phyloP scores from a whole-genome alignment of 2,113 vertebrate genomes.

The Istiophorus platypterus region DNA sequence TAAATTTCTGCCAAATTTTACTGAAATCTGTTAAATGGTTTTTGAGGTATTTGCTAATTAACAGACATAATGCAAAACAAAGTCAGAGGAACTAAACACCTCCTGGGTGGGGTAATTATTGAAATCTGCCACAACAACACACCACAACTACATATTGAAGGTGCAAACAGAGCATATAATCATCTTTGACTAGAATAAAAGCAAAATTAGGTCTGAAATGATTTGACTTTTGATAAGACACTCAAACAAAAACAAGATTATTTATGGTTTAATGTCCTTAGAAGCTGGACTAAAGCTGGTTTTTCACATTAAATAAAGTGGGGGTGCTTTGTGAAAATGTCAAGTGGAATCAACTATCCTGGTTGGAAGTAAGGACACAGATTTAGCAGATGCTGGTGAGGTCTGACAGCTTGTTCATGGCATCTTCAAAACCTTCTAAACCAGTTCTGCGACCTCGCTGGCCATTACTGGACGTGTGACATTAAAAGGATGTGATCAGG shows the following conservation, averaged over 20 bases:
- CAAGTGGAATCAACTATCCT: slow-evolving; percentile 37
- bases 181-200: slow-evolving; percentile 16
- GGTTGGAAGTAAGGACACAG: slow-evolving; percentile 20
- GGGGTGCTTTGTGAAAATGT: slow-evolving; percentile 14
- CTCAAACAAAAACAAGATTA: slow-evolving; percentile 14
- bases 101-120: slow-evolving; percentile 36
- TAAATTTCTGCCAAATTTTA: slow-evolving; percentile 19
- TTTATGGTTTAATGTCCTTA: slow-evolving; percentile 18
- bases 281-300: slow-evolving; percentile 13
- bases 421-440: slow-evolving; percentile 53
- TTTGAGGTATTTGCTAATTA: slow-evolving; percentile 35
- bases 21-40: slow-evolving; percentile 24
- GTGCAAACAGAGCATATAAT: slow-evolving; percentile 26
- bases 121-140: slow-evolving; percentile 14
- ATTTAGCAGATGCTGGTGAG: slow-evolving; percentile 37
- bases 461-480: slow-evolving; percentile 39
- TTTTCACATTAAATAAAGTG: neutral
- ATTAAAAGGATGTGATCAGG: slow-evolving; percentile 63
- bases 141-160: neutral
- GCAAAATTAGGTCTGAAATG: slow-evolving; percentile 28
- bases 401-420: slow-evolving; percentile 40
- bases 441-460: slow-evolving; percentile 24
- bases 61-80: slow-evolving; percentile 33
- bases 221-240: slow-evolving; percentile 11
- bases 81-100: slow-evolving; percentile 9